A percentile compares a stretch with the other conserved stretches of the same genome.
Conservation (phyloP, 1,140 invertebrate genomes). For the Zaprionus capensis region DNA sequence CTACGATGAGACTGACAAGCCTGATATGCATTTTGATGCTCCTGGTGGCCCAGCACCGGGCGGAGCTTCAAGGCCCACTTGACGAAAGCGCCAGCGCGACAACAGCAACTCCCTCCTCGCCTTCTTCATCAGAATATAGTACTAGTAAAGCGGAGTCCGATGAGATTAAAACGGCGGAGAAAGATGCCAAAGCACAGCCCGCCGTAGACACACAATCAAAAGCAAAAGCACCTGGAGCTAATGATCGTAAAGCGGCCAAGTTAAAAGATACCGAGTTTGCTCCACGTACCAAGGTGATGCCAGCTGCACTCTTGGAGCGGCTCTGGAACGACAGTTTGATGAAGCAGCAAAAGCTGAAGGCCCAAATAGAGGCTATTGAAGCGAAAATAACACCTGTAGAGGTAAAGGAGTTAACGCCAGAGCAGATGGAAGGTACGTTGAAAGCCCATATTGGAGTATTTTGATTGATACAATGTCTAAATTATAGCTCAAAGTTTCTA, state of each 20-base stretch:
- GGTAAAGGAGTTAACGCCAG: constrained; percentile 45
- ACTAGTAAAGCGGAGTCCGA: constrained; percentile 27
- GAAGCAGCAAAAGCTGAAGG: constrained; percentile 68
- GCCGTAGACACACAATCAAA: constrained; percentile 22
- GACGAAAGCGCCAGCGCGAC: constrained; percentile 41
- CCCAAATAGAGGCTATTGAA: constrained; percentile 68
- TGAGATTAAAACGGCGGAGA: constrained; percentile 57
- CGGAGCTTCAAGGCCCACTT: constrained; percentile 61
- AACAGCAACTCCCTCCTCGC: constrained; percentile 8
- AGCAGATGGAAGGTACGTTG: constrained; percentile 72
- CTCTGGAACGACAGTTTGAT: constrained; percentile 66
- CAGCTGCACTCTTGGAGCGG: constrained; percentile 65
- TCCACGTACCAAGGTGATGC: constrained; percentile 60
- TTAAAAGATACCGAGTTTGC: constrained; percentile 57
- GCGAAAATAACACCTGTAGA: constrained; percentile 15
- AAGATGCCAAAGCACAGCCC: constrained; percentile 29
- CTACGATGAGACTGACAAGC: constrained; percentile 46
- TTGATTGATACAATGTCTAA: neutral
- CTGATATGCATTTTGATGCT: constrained; percentile 51
- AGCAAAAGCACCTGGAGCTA: constrained; percentile 38
- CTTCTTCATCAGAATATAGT: constrained; percentile 30
- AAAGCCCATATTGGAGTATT: neutral
- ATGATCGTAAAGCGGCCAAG: constrained; percentile 65
- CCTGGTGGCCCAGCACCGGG: constrained; percentile 41
- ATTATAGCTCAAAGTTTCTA: constrained; percentile 65